Conservation (phyloP, 2,797 vertebrate species). For the Anisognathus igniventris region DNA sequence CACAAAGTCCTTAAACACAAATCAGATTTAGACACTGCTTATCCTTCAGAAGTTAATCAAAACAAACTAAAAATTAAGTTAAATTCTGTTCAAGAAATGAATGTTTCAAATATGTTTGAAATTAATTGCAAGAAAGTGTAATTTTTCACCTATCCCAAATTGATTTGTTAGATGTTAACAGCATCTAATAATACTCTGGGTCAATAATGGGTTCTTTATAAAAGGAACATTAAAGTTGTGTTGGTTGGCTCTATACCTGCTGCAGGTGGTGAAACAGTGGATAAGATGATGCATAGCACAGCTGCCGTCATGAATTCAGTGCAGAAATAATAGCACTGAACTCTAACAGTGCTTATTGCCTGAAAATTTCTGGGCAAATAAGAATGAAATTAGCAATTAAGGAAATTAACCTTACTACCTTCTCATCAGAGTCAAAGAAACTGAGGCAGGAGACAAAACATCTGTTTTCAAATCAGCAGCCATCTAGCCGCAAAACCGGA, state of each 20-base stretch:
- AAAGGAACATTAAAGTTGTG: neutral
- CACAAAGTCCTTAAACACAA: neutral
- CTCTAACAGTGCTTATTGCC: neutral
- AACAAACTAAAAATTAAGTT: neutral
- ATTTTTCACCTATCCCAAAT: neutral
- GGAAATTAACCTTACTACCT: neutral
- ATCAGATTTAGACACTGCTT: neutral
- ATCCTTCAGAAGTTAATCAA: neutral
- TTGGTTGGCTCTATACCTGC: neutral
- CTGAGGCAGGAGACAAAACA: neutral
- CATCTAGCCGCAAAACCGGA: neutral
- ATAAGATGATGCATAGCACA: neutral
- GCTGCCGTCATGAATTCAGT: neutral
- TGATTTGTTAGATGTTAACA: neutral
- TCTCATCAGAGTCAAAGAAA: neutral
- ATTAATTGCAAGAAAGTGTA: neutral
- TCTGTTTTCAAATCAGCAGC: neutral
- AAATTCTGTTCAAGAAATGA: neutral
- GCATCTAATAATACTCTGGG: neutral
- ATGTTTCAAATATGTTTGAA: neutral
- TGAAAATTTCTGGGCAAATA: neutral
- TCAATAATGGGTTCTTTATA: neutral
- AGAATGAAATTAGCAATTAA: neutral
- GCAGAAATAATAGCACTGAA: neutral
- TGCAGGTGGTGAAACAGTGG: neutral